phyloP scores from a whole-genome alignment of 2,888 invertebrate genomes.

The Conchocele bisecta region DNA sequence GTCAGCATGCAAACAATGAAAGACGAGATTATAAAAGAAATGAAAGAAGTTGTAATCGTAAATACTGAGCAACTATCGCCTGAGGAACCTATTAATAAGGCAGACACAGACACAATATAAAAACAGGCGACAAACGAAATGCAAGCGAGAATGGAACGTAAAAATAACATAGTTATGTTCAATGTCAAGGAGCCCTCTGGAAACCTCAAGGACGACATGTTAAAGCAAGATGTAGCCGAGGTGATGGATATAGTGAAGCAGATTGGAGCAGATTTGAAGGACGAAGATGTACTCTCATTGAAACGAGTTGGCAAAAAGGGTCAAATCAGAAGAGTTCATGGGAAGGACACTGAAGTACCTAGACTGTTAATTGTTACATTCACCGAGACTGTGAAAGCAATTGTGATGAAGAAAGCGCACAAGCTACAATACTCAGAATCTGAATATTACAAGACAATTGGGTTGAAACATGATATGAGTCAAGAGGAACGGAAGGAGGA shows the following conservation, averaged over 20 bases:
- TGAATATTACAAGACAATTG: conserved; percentile 3
- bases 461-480: conserved; percentile 20
- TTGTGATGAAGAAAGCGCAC: background rate
- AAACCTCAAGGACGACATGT: background rate
- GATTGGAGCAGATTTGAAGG: background rate
- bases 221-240: background rate
- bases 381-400: background rate
- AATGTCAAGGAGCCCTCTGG: background rate
- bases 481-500: conserved; percentile 5
- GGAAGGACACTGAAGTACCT: background rate
- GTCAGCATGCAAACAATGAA: background rate
- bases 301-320: background rate
- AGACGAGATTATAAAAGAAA: too few species aligned
- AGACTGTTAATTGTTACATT: background rate
- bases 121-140: background rate
- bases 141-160: background rate
- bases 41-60: background rate
- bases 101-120: background rate
- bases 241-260: background rate
- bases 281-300: background rate
- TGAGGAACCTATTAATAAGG: background rate
- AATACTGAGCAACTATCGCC: background rate
- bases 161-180: background rate
- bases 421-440: background rate
- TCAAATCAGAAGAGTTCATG: background rate